phyloP scores from a whole-genome alignment of 2,113 vertebrate species.

The Hemibagrus wyckioides region DNA sequence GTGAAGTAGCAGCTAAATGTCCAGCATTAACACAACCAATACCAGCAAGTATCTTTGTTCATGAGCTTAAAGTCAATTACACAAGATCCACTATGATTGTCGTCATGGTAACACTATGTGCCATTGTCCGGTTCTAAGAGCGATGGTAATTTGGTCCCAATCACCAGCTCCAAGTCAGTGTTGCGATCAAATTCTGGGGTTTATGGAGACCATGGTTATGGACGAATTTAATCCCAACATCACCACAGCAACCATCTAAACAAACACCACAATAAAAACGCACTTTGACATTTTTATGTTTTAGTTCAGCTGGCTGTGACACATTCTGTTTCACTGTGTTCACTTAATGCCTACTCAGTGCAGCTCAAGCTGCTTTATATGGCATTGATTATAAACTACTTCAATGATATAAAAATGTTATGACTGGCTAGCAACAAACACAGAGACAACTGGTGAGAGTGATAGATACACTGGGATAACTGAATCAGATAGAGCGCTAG shows the following conservation, averaged over 20 bases:
- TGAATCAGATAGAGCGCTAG: neutral
- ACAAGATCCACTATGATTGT: neutral
- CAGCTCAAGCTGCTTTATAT: neutral
- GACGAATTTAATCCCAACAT: conserved; percentile 55
- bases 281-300: conserved; percentile 1
- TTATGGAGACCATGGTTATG: conserved; percentile 10
- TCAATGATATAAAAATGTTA: neutral
- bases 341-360: neutral
- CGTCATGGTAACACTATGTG: neutral
- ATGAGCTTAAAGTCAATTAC: neutral
- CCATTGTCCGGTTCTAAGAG: neutral
- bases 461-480: neutral
- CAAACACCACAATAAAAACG: conserved; percentile 40
- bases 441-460: neutral
- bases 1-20: neutral
- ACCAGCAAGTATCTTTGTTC: neutral
- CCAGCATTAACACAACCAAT: neutral
- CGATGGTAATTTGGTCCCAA: conserved; percentile 7
- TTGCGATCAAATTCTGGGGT: conserved; percentile 45
- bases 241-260: conserved; percentile 48
- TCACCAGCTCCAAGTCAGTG: neutral
- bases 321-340: neutral
- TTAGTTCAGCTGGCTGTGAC: neutral
- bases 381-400: too few relatives aligned
- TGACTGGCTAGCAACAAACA: neutral